These are phyloP conservation scores for Cephus rjabovi DNA, from an alignment of 2,888 invertebrate species.

Conservation along the genomic window DNA sequence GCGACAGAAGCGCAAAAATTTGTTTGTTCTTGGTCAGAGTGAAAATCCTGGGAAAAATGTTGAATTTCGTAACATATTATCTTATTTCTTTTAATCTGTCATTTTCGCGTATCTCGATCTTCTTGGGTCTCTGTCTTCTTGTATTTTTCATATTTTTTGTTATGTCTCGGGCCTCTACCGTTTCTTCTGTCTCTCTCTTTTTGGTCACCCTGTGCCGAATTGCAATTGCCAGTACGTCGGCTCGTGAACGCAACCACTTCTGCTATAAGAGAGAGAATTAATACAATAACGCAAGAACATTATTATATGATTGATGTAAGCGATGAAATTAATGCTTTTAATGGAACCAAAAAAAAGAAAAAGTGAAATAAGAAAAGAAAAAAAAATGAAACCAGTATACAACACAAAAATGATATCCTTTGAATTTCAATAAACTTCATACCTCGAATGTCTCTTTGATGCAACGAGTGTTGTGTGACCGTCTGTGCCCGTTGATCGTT, in stretches of 20 bases:
- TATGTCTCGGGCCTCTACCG: no score
- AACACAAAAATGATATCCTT: constrained; percentile 25
- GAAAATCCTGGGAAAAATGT: no score
- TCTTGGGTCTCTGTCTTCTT: no score
- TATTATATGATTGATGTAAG: constrained; percentile 62
- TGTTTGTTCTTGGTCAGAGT: no score
- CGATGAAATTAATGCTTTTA: constrained; percentile 61
- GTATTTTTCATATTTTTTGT: no score
- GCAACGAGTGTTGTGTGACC: no score
- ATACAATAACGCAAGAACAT: constrained; percentile 37
- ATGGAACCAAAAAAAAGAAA: constrained; percentile 51
- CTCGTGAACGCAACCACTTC: constrained; percentile 14
- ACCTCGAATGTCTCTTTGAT: constrained; percentile 61
- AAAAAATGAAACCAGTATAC: constrained; percentile 11
- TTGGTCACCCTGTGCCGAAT: constrained; percentile 4
- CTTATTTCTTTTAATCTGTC: no score
- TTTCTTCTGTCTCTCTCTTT: no score
- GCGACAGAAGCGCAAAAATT: no score
- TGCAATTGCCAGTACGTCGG: constrained; percentile 32
- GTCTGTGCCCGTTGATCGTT: no score
- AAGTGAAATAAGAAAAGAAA: constrained; percentile 9
- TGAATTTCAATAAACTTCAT: constrained; percentile 65
- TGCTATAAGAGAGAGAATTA: constrained; percentile 19
- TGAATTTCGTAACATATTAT: no score
- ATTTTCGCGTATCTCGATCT: no score